Base-by-base conservation (phyloP, 2,113 vertebrate genomes). In the Alethe castanea region DNA sequence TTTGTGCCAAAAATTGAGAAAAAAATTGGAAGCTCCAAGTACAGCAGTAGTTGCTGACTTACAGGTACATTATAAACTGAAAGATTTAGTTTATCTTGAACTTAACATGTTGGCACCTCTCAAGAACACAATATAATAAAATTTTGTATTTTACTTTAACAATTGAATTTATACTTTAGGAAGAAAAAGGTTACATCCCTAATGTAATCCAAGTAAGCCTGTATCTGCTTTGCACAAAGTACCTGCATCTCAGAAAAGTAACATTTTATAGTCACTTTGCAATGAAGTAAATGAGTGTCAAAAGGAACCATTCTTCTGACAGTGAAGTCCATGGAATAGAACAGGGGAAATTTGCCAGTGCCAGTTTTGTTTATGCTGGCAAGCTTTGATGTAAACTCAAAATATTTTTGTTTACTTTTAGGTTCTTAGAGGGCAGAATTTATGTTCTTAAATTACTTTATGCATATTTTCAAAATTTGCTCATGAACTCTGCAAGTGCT, bases 321-420 rank as follows among this genome's bases (percentile, higher is more conserved):
- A 42, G 18, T 48, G 25, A 48, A 79, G 19, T 24, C 25, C 64
- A 28, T 9, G 14, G 36, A 73, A 71, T 36, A 82, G n/a, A 36
- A 71, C 38, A 44, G 12, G 24, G 3, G 2, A 9, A 80, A 77
- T 81, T 90, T 77, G 22, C 33, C 74, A 53, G 33, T 26, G 10
- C 19, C 26, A 25, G 40, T 70, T 73, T 79, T 78, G 25, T 84
- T 91, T 91, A 83, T 65, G 22, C 36, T 95, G 79, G 76, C 45
- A 92, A 86, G 11, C 18, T 78, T 90, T 29, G 56, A 78, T 18
- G 14, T 66, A 70, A 92, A 66, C 29, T 82, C 53, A 48, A 80
- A 86, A 77, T 86, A 83, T 70, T 90, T 88, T 80, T 83, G 19
- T 65, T 92, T 91, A 50, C 38, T 62, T 90, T 86, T 83, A 88